Conservation (phyloP, 2,888 invertebrate species). For the Scaptomyza parva region DNA sequence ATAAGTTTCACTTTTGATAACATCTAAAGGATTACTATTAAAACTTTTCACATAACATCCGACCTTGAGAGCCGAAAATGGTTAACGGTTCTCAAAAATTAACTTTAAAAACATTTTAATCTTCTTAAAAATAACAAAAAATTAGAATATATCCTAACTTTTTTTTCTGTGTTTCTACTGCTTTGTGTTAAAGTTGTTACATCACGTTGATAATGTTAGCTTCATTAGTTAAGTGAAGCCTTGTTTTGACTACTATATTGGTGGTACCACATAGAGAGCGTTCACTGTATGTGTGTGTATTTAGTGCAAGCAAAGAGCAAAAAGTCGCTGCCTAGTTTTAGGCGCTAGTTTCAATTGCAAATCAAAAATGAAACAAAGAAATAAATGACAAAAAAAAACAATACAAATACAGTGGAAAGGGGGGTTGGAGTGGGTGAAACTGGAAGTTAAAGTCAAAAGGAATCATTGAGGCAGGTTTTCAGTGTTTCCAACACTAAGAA, state of each 20-base stretch:
- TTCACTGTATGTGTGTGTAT: neutral
- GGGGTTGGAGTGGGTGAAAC: neutral
- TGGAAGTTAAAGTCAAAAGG: neutral
- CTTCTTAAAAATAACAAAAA: too few species aligned
- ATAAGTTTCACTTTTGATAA: too few species aligned
- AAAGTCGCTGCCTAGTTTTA: constrained; percentile 67
- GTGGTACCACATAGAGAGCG: too few species aligned
- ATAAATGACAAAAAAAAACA: neutral
- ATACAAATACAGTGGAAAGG: too few species aligned
- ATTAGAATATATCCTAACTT: too few species aligned
- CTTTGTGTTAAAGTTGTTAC: neutral
- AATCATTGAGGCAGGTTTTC: constrained; percentile 62
- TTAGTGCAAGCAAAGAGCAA: constrained; percentile 27
- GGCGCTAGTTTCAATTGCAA: constrained; percentile 39
- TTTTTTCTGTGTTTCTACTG: neutral
- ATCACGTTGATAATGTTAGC: neutral
- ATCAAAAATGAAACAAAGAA: constrained; percentile 18
- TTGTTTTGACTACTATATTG: too few species aligned
- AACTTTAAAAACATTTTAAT: too few species aligned
- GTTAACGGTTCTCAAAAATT: too few species aligned
- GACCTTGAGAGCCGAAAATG: too few species aligned
- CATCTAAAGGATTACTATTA: too few species aligned
- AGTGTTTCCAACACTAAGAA: constrained; percentile 1
- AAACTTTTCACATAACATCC: too few species aligned
- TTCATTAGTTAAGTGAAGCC: too few species aligned